Evolutionary conservation across 2,888 invertebrate species (phyloP).

Genomic region (Eledona agricola): DNA sequence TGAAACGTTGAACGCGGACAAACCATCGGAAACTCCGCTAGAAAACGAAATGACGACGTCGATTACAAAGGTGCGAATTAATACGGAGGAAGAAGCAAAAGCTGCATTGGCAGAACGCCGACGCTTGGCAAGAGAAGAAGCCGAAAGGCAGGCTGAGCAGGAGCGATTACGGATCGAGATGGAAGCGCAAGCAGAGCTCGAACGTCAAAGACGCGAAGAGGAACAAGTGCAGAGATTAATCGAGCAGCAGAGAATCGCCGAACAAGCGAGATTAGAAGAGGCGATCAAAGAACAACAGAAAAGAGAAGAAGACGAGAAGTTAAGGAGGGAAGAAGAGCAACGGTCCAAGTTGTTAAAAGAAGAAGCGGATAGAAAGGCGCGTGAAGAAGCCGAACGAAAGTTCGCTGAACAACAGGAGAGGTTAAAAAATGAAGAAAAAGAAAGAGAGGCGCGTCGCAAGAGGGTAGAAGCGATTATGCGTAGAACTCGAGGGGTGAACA

Average conservation of each 20-base stretch:
- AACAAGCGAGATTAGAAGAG: constrained; percentile 86
- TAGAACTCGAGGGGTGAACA: constrained; percentile 74
- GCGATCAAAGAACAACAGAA: constrained; percentile 76
- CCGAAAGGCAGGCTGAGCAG: constrained; percentile 88
- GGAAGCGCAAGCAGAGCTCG: constrained; percentile 77
- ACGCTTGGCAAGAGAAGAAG: constrained; percentile 87
- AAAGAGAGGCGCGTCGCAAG: constrained; percentile 86
- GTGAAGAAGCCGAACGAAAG: constrained; percentile 86
- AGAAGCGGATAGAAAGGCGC: constrained; percentile 80
- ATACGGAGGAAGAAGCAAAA: constrained; percentile 92
- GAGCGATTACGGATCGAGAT: constrained; percentile 79
- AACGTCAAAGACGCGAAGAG: constrained; percentile 78
- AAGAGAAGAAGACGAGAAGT: constrained; percentile 80
- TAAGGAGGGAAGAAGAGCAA: constrained; percentile 73
- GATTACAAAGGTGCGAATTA: constrained; percentile 76
- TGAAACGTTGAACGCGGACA: constrained; percentile 32
- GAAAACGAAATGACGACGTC: constrained; percentile 66
- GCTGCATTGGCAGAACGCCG: constrained; percentile 91
- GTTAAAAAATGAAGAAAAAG: constrained; percentile 86
- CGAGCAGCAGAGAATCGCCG: constrained; percentile 80
- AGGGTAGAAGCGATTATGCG: constrained; percentile 93
- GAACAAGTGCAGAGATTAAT: constrained; percentile 83
- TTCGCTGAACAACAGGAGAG: constrained; percentile 85
- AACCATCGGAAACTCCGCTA: constrained; percentile 23
- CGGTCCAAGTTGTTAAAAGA: constrained; percentile 74